Conservation (phyloP, 2,113 vertebrate species). For the Charadrius vociferus region DNA sequence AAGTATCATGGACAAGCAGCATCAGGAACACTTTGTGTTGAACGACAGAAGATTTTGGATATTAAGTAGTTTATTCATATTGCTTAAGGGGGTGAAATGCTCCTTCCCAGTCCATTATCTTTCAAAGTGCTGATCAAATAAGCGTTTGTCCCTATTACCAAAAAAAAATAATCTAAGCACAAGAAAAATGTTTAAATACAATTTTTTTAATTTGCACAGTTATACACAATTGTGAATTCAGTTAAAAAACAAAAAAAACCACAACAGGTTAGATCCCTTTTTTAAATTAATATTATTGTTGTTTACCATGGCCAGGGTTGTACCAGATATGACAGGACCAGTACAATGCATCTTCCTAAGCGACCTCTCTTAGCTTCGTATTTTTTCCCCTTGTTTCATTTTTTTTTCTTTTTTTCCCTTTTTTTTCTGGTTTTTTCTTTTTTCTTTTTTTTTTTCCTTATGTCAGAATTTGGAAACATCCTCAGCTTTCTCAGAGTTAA, state of each 20-base stretch:
- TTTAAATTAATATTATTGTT: background rate
- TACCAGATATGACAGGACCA: background rate
- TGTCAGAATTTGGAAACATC: background rate
- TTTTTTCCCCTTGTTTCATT: fast-evolving
- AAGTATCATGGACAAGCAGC: background rate
- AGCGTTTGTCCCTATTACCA: background rate
- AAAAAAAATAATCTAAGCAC: background rate
- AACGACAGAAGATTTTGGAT: background rate
- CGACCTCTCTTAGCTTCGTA: background rate
- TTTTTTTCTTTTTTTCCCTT: no score
- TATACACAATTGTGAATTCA: background rate
- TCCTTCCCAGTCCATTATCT: background rate
- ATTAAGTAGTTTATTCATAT: background rate
- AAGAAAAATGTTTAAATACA: background rate
- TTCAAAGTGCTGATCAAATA: background rate
- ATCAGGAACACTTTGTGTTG: no score
- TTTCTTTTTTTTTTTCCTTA: background rate
- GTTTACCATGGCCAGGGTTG: background rate
- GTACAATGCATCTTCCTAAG: no score
- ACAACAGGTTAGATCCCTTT: background rate
- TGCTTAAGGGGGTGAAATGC: fast-evolving
- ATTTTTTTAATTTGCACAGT: background rate
- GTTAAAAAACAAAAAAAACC: background rate
- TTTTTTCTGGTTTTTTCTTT: fast-evolving
- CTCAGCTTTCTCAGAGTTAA: background rate